These are phyloP conservation scores for Stegostoma tigrinum DNA, from an alignment of 2,113 vertebrate genomes.

Conservation along the genomic window DNA sequence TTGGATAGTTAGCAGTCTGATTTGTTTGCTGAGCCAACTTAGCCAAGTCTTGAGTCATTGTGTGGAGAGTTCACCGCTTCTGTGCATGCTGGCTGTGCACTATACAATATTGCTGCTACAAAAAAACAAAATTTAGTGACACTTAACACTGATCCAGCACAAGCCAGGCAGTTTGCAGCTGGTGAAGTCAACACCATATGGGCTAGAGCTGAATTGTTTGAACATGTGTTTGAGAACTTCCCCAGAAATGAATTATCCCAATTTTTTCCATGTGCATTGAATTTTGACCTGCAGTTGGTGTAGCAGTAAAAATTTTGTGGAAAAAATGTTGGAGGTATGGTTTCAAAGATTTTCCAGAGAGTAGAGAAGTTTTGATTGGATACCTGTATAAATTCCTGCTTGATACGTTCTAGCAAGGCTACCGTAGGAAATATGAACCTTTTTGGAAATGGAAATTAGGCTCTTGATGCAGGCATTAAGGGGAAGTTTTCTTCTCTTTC, in stretches of 20 bases:
- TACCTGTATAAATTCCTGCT: background rate
- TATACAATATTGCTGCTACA: too few relatives aligned
- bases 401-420: background rate
- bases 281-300: background rate
- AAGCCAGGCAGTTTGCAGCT: background rate
- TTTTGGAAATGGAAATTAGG: background rate
- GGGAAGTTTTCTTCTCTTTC: background rate
- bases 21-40: background rate
- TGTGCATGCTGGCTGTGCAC: too few relatives aligned
- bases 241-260: background rate
- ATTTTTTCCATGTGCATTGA: background rate
- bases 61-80: too few relatives aligned
- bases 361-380: background rate
- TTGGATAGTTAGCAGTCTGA: background rate
- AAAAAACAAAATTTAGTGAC: too few relatives aligned
- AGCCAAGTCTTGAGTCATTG: background rate
- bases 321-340: background rate
- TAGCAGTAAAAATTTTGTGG: background rate
- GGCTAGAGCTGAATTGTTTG: background rate
- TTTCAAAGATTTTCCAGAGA: background rate
- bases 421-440: background rate
- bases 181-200: background rate
- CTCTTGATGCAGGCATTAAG: background rate
- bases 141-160: too few relatives aligned
- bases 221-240: background rate